Evolutionary conservation across 2,113 vertebrate species (phyloP).

Genomic region (Spilogale gracilis): DNA sequence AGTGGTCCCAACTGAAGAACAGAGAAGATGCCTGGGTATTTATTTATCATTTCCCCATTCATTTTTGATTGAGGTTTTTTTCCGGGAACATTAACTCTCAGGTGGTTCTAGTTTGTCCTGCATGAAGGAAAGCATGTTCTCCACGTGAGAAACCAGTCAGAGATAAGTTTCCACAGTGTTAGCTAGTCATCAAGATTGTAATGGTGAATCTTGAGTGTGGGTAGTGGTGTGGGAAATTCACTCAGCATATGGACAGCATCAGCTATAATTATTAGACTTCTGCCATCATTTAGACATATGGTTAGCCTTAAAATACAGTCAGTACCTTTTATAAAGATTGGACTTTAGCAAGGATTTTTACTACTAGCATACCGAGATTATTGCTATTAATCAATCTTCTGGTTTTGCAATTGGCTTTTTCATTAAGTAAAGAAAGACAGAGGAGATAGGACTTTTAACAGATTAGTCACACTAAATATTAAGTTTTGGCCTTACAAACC

Average conservation of each 20-base stretch:
- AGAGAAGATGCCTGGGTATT: not conserved
- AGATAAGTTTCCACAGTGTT: not conserved
- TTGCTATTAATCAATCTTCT: conserved; percentile 29
- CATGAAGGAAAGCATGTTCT: not conserved
- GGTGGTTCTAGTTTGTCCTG: not conserved
- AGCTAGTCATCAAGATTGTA: not conserved
- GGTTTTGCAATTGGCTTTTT: conserved; percentile 8
- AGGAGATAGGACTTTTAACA: not conserved
- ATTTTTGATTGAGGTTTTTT: not conserved
- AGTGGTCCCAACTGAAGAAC: not conserved
- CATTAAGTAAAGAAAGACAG: conserved; percentile 1
- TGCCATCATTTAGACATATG: not conserved
- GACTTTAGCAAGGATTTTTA: not conserved
- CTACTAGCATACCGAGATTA: not conserved
- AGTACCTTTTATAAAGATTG: not conserved
- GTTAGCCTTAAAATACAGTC: not conserved
- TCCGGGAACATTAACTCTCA: not conserved
- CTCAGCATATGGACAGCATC: accelerated
- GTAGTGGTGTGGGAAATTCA: too few relatives aligned
- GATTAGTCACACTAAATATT: not conserved
- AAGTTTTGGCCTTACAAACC: not conserved
- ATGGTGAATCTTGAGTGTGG: not conserved
- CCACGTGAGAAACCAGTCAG: not conserved
- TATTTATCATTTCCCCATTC: not conserved
- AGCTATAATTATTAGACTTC: not conserved